A percentile compares a stretch with the other conserved stretches of the same genome.
phyloP scores from a whole-genome alignment of 2,113 vertebrate genomes.

The Nanorana parkeri region DNA sequence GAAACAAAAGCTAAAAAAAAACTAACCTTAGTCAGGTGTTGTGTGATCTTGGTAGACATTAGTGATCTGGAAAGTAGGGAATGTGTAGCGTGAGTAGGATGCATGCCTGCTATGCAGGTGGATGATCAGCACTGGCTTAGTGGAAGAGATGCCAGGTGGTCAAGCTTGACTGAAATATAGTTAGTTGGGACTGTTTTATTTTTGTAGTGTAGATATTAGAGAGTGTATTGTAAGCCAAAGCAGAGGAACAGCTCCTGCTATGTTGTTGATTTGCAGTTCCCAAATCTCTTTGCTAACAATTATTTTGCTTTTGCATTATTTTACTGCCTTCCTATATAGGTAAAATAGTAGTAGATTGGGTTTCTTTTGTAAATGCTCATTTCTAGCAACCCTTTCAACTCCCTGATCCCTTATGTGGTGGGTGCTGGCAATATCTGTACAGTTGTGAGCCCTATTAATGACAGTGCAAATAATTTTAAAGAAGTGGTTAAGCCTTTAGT shows the following conservation, averaged over 20 bases:
- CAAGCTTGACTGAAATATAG: too few species aligned
- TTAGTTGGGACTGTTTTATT: too few species aligned
- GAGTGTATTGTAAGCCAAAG: background rate
- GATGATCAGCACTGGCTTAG: constrained; percentile 17
- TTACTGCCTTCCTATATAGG: background rate
- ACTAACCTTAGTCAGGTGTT: constrained; percentile 51
- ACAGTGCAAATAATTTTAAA: constrained; percentile 3
- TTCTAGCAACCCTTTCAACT: background rate
- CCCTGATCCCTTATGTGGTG: too few species aligned
- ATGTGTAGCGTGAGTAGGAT: constrained; percentile 17
- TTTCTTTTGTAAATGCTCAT: background rate
- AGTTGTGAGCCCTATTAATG: constrained; percentile 45
- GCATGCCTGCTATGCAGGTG: constrained; percentile 43
- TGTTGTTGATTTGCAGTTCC: background rate
- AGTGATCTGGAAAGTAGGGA: constrained; percentile 15
- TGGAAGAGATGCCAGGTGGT: background rate
- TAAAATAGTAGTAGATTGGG: background rate
- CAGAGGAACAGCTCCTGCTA: background rate
- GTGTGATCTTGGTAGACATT: constrained; percentile 34
- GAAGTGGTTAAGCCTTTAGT: background rate
- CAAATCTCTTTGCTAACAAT: background rate
- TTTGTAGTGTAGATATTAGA: background rate
- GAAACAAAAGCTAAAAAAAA: constrained; percentile 29
- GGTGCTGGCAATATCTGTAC: constrained; percentile 25
- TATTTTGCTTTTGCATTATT: background rate